Evolutionary conservation across 1,140 invertebrate species (phyloP).

Genomic region (Trichoplusia ni): DNA sequence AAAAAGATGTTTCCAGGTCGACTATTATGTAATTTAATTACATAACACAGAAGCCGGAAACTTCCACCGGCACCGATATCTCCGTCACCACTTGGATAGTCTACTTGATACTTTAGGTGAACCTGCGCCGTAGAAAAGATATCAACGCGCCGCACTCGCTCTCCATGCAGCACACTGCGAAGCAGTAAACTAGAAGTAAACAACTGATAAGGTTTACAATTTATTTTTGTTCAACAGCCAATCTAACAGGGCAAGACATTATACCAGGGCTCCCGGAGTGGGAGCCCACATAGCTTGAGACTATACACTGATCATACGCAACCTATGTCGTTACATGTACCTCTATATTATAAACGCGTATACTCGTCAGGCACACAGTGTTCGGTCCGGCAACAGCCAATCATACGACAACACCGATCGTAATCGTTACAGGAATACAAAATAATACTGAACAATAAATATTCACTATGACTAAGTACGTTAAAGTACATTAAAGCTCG

Average conservation of each 20-base stretch:
- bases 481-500: constrained; percentile 16
- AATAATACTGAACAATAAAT: constrained; percentile 31
- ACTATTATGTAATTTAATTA: no score
- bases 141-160: constrained; percentile 7
- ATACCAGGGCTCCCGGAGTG: neutral
- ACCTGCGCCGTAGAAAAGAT: constrained; percentile 17
- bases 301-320: constrained; percentile 1
- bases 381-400: constrained; percentile 9
- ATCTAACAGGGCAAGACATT: constrained; percentile 27
- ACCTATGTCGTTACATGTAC: neutral
- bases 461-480: constrained; percentile 28
- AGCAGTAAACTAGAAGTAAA: neutral
- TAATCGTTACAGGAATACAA: constrained; percentile 24
- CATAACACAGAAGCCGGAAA: no score
- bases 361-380: constrained; percentile 5
- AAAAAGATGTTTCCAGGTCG: no score
- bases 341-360: neutral
- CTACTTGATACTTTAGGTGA: no score
- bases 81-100: no score
- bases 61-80: no score
- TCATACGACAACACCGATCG: constrained; percentile 22
- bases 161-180: neutral
- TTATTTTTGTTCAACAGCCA: constrained; percentile 27
- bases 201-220: neutral
- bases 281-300: neutral